Conservation (phyloP, 2,797 vertebrate species). For the Yasuhikotakia modesta region DNA sequence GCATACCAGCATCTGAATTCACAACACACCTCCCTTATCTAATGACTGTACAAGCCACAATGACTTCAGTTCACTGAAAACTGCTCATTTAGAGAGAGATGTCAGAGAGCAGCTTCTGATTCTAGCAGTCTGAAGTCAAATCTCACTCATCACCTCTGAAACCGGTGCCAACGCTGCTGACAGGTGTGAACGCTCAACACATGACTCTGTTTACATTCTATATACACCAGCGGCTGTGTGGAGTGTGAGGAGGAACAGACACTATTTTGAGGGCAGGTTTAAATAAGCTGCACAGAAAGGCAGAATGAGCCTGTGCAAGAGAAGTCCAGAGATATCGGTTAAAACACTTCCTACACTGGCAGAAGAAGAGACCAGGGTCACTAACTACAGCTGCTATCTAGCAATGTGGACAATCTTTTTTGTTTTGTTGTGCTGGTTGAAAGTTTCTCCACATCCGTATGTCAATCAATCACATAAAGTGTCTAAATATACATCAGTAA, state of each 20-base stretch:
- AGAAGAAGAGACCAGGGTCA: too few species aligned
- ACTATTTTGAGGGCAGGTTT: conserved; percentile 29
- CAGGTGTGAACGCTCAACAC: conserved; percentile 2
- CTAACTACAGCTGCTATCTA: too few species aligned
- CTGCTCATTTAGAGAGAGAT: background rate
- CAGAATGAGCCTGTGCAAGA: background rate
- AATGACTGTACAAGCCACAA: too few species aligned
- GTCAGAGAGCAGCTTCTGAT: background rate
- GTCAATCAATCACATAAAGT: too few species aligned
- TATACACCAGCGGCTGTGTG: background rate
- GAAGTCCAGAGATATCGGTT: conserved; percentile 1
- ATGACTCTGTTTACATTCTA: background rate
- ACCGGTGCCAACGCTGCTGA: background rate
- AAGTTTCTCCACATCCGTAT: too few species aligned
- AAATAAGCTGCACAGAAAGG: conserved; percentile 11
- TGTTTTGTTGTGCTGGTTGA: too few species aligned
- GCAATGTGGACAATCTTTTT: too few species aligned
- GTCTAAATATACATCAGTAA: too few species aligned
- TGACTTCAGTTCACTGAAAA: background rate
- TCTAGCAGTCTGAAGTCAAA: background rate
- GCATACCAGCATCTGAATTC: too few species aligned
- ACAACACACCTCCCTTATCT: too few species aligned
- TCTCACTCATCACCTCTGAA: conserved; percentile 1
- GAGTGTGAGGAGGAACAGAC: background rate
- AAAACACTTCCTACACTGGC: conserved; percentile 41